These are phyloP conservation scores for Pocillopora damicornis DNA, from an alignment of 64 coral and sea anemone species.

Conservation along the genomic window DNA sequence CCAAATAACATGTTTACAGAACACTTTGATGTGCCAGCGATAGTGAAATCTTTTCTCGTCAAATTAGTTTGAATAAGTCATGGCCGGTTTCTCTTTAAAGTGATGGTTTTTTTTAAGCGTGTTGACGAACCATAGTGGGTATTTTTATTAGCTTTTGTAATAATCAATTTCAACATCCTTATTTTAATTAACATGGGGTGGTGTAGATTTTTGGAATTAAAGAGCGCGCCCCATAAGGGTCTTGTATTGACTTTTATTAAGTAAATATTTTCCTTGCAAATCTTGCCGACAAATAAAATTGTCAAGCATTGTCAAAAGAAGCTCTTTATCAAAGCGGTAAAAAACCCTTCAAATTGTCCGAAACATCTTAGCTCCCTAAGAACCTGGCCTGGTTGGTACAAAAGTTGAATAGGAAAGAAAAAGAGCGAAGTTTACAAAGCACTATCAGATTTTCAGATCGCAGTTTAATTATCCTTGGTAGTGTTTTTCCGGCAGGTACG, in stretches of 20 bases:
- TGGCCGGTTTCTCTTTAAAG: background rate
- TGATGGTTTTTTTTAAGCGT: background rate
- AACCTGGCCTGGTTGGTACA: background rate
- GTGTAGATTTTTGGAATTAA: constrained; percentile 57
- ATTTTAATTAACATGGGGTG: constrained; percentile 53
- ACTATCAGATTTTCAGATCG: background rate
- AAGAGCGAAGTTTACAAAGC: background rate
- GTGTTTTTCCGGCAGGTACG: constrained; percentile 22
- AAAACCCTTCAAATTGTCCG: background rate
- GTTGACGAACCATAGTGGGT: background rate
- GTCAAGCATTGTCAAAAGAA: constrained; percentile 27
- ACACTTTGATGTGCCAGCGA: background rate
- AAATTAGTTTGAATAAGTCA: constrained; percentile 7
- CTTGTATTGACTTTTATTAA: constrained; percentile 37
- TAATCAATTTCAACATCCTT: constrained; percentile 47
- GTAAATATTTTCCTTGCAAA: constrained; percentile 36
- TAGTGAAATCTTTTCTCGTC: background rate
- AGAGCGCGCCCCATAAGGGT: constrained; percentile 41
- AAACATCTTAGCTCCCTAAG: background rate
- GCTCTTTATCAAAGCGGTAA: background rate
- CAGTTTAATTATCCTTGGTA: background rate
- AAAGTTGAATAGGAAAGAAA: background rate
- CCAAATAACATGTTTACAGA: constrained; percentile 23
- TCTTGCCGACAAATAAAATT: constrained; percentile 32
- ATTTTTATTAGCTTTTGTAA: constrained; percentile 42